Evolutionary conservation across 2,797 vertebrate genomes (phyloP).

Genomic region (Hemibagrus guttatus): DNA sequence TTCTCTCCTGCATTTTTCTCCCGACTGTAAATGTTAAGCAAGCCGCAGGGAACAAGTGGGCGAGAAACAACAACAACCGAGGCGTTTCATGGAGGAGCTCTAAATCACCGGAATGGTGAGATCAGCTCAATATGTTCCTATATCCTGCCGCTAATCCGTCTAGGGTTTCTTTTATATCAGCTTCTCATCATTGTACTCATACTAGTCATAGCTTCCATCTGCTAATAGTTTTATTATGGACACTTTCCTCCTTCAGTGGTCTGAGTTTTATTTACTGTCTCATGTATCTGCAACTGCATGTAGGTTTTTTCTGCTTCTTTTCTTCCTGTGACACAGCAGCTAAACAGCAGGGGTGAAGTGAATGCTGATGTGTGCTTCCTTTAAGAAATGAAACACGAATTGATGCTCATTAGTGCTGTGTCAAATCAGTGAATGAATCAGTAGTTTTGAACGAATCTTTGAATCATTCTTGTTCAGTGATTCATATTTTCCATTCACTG

Average conservation of each 20-base stretch:
- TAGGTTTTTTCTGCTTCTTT: neutral
- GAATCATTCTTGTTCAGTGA: too few species aligned
- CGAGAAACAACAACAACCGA: constrained; percentile 44
- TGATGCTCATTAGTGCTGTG: neutral
- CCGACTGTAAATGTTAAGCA: constrained; percentile 53
- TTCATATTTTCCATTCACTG: too few species aligned
- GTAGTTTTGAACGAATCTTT: too few species aligned
- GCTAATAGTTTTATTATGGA: neutral
- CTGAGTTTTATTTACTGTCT: neutral
- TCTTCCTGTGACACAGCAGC: neutral
- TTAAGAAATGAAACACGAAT: neutral
- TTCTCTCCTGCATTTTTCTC: constrained; percentile 28
- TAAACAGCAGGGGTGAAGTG: neutral
- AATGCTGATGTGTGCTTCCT: neutral
- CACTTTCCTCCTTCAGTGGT: neutral
- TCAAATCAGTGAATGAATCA: too few species aligned
- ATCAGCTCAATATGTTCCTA: constrained; percentile 22
- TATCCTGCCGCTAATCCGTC: neutral
- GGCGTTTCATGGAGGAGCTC: constrained; percentile 7
- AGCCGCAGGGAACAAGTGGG: constrained; percentile 54
- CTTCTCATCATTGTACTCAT: neutral
- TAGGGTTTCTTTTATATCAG: neutral
- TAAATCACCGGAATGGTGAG: constrained; percentile 32
- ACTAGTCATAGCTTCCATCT: neutral
- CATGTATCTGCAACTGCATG: too few species aligned